Base-by-base conservation (phyloP, 2,888 invertebrate species). In the Diabrotica balteata region DNA sequence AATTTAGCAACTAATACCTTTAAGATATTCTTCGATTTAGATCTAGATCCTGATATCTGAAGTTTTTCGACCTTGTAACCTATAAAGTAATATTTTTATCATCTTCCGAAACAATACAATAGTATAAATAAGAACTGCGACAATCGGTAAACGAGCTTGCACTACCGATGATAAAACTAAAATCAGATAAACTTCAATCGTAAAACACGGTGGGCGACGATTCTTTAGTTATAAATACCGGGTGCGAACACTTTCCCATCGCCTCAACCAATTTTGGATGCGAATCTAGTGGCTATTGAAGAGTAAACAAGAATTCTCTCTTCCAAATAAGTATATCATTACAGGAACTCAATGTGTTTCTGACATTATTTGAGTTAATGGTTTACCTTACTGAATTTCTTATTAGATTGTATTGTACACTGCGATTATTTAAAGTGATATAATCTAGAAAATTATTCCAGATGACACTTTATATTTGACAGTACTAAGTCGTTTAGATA, bases 151-250 rank as follows among this genome's bases (percentile, higher is more conserved):
- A 62, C 69, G 58, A 68, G 64, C 64, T 66, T 68, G 59, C 63
- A 63, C 65, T 65, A 67, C 68, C 62, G 72, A 74, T 74, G 72
- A 65, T 69, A 74, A 57, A 57, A 72, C 71, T 70, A 67, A 66
- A 69, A 72, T 74, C 72, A 72, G 74, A 74, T 74, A 74, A 72
- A 68, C 55, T 62, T 62, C 70, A 72, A 73, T 73, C 72, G 72
- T 72, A 74, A 74, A 70, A 68, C 68, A 73, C 75, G 67, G 67
- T 62, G 67, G 70, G 73, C 74, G 74, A 73, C 73, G 72, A 72
- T 73, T 71, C 68, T 73, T 70, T 74, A 70, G 72, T 75, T 73
- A 70, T 72, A 69, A 69, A 63, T 70, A 68, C 69, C 66, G 69
- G 69, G 72, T 59, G 73, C 63, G 71, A 71, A 67, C 45, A 63